Evolutionary conservation across 2,797 vertebrate species (phyloP).

Genomic region (Gastrophryne carolinensis): DNA sequence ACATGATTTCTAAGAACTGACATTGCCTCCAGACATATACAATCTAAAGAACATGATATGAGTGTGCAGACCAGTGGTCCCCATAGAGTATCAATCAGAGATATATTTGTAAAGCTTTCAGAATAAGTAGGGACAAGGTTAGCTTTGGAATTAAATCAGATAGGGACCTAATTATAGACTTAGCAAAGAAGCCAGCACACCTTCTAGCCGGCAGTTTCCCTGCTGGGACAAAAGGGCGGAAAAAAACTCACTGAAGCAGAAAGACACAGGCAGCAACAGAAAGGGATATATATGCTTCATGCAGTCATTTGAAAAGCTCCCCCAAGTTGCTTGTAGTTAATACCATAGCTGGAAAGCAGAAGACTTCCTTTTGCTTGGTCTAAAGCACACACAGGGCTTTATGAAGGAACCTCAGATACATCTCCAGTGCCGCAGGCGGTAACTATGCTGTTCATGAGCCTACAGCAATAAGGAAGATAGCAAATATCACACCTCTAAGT

Average conservation of each 20-base stretch:
- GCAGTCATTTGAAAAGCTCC: slow-evolving; percentile 52
- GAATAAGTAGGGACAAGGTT: slow-evolving; percentile 54
- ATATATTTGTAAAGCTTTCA: slow-evolving; percentile 64
- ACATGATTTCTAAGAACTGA: slow-evolving; percentile 22
- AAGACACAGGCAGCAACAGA: slow-evolving; percentile 58
- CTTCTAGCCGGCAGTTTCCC: slow-evolving; percentile 57
- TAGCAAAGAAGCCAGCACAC: slow-evolving; percentile 61
- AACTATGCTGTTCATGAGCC: slow-evolving; percentile 39
- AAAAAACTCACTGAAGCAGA: slow-evolving; percentile 57
- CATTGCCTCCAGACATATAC: slow-evolving; percentile 22
- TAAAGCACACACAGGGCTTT: slow-evolving; percentile 36
- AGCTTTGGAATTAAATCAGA: slow-evolving; percentile 66
- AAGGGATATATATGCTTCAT: slow-evolving; percentile 35
- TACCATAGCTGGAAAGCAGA: slow-evolving; percentile 44
- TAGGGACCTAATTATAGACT: slow-evolving; percentile 64
- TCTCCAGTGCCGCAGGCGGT: slow-evolving; percentile 55
- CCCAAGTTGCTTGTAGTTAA: slow-evolving; percentile 35
- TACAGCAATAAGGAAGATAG: slow-evolving; percentile 48
- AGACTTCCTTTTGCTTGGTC: slow-evolving; percentile 27
- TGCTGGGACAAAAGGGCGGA: slow-evolving; percentile 53
- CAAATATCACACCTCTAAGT: slow-evolving; percentile 44
- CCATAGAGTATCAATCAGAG: slow-evolving; percentile 61
- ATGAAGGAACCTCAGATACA: slow-evolving; percentile 33
- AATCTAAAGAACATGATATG: slow-evolving; percentile 41
- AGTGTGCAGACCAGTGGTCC: slow-evolving; percentile 47